A percentile compares a stretch with the other conserved stretches of the same genome.
Conservation (phyloP, 2,113 vertebrate genomes). For the Sprattus sprattus region DNA sequence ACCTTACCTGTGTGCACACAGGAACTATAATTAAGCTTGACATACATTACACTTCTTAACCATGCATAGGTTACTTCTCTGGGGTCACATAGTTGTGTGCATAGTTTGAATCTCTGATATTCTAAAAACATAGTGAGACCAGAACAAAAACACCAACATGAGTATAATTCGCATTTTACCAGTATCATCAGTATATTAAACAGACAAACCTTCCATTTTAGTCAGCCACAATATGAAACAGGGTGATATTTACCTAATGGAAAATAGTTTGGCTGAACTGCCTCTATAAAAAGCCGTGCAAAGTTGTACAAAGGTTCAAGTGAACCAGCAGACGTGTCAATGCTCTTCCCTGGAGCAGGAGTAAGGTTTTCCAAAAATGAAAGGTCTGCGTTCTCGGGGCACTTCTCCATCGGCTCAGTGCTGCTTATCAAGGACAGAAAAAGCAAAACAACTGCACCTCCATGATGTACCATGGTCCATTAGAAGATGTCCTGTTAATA, state of each 20-base stretch:
- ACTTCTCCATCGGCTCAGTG: background rate
- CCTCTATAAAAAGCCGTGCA: conserved; percentile 32
- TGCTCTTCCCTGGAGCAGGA: background rate
- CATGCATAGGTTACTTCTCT: too few species aligned
- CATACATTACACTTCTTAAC: too few species aligned
- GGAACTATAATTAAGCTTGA: too few species aligned
- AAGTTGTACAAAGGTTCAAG: conserved; percentile 42
- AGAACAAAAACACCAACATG: too few species aligned
- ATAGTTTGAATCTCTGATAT: too few species aligned
- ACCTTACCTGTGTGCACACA: too few species aligned
- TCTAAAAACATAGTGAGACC: too few species aligned
- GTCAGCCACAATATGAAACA: background rate
- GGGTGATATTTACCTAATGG: conserved; percentile 23
- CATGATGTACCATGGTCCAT: background rate
- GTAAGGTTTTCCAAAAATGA: background rate
- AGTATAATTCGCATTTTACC: too few species aligned
- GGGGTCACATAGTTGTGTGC: too few species aligned
- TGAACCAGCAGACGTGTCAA: background rate
- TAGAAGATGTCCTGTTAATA: background rate
- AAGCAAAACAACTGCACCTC: background rate
- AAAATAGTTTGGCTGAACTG: conserved; percentile 42
- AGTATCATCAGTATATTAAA: too few species aligned
- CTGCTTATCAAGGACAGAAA: background rate
- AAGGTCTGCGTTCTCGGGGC: background rate
- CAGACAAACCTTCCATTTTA: background rate